A percentile compares a stretch with the other conserved stretches of the same genome.
Evolutionary conservation across 2,888 invertebrate genomes (phyloP).

Genomic region (Neocrepidodera transversa): DNA sequence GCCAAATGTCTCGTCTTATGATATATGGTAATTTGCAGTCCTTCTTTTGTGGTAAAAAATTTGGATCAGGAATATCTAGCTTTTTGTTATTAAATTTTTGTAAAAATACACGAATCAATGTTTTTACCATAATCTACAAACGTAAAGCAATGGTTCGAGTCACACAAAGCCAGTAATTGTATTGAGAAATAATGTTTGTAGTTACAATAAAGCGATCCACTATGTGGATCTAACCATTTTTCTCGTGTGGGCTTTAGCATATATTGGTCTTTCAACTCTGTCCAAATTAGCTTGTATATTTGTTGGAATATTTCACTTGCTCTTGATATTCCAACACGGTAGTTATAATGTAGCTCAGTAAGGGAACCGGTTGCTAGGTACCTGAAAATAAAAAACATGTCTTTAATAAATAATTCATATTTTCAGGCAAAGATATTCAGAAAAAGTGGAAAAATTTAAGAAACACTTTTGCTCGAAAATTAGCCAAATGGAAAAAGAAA

Average conservation of each 20-base stretch:
- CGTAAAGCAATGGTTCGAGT: too few species aligned
- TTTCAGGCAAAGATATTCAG: background rate
- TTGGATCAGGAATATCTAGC: too few species aligned
- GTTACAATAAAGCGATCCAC: background rate
- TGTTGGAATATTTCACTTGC: conserved; percentile 5
- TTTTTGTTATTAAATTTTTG: too few species aligned
- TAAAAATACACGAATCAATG: too few species aligned
- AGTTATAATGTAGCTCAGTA: conserved; percentile 6
- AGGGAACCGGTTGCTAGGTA: conserved; percentile 5
- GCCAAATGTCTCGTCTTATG: too few species aligned
- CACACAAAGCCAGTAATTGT: background rate
- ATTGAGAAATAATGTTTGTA: background rate
- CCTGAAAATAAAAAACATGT: background rate
- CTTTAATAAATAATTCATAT: background rate
- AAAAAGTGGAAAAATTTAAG: conserved; percentile 3
- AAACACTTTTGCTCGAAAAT: conserved; percentile 5
- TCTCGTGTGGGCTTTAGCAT: background rate
- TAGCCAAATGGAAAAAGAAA: background rate
- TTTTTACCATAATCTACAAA: too few species aligned
- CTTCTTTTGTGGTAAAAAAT: too few species aligned
- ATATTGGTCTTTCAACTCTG: conserved; percentile 1
- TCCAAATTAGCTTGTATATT: conserved; percentile 3
- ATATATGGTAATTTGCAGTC: too few species aligned
- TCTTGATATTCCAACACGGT: conserved; percentile 2
- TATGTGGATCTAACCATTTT: background rate